phyloP scores from a whole-genome alignment of 2,888 invertebrate species.

The Mystacides longicornis region DNA sequence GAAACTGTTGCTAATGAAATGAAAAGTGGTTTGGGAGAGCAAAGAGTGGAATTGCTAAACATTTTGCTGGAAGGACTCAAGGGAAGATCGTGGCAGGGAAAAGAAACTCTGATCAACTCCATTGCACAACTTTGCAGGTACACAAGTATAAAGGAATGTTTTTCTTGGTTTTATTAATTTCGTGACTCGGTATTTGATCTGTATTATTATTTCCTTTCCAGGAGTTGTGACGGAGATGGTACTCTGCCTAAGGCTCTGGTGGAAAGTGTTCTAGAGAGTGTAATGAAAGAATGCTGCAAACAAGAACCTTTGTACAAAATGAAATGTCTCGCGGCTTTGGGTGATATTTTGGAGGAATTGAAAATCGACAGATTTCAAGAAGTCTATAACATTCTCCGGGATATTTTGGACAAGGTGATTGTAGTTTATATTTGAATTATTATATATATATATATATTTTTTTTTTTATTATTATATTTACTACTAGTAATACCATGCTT shows the following conservation, averaged over 20 bases:
- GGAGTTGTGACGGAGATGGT: conserved; percentile 31
- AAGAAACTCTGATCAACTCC: conserved; percentile 72
- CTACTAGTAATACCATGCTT: too few species aligned
- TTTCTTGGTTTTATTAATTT: neutral
- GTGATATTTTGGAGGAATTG: conserved; percentile 64
- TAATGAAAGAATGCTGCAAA: conserved; percentile 74
- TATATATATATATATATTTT: too few species aligned
- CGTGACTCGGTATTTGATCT: neutral
- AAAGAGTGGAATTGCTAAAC: conserved; percentile 57
- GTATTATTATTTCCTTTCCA: neutral
- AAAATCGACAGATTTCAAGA: conserved; percentile 71
- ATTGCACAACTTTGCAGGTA: conserved; percentile 70
- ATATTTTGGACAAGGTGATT: conserved; percentile 57
- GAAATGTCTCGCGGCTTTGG: conserved; percentile 63
- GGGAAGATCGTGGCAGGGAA: conserved; percentile 88
- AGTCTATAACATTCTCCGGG: conserved; percentile 69
- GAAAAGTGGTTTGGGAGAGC: conserved; percentile 54
- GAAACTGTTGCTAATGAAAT: conserved; percentile 70
- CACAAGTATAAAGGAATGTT: too few species aligned
- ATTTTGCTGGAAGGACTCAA: conserved; percentile 62
- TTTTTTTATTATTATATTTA: too few species aligned
- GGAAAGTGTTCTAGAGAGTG: conserved; percentile 54
- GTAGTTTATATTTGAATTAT: conserved; percentile 24
- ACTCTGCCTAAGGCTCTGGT: conserved; percentile 35
- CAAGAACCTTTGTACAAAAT: conserved; percentile 71